Percentiles rank a stretch among this genome's conserved stretches.
Evolutionary conservation across 2,113 vertebrate species (phyloP).

Genomic region (Erythrocercus mccallii): DNA sequence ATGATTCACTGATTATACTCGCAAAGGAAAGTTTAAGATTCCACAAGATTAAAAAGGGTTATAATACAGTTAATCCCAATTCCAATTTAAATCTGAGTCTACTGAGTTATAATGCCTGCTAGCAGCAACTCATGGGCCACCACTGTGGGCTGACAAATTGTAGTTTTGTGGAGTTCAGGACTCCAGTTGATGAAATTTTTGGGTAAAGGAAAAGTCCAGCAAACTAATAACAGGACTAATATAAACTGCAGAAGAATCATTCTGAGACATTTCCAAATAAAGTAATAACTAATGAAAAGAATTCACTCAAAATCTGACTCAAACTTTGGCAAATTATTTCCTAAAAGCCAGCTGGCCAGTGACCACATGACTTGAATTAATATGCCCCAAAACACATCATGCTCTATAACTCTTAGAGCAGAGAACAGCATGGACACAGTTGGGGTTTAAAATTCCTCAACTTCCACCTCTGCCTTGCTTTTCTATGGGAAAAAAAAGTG

Average conservation of each 20-base stretch:
- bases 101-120: neutral
- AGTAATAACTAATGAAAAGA: neutral
- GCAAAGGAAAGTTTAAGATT: neutral
- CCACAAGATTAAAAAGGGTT: neutral
- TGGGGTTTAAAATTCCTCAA: neutral
- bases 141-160: neutral
- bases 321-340: neutral
- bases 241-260: neutral
- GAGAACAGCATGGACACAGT: neutral
- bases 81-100: neutral
- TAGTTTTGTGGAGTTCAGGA: neutral
- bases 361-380: neutral
- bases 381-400: neutral
- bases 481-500: neutral
- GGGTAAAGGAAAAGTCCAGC: neutral
- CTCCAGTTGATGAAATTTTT: neutral
- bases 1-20: neutral
- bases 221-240: neutral
- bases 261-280: neutral
- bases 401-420: neutral
- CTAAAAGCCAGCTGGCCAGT: neutral
- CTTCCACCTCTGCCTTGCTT: neutral
- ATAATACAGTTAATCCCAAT: neutral
- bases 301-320: neutral
- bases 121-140: neutral